Evolutionary conservation across 2,797 vertebrate genomes (phyloP), one percentile per base, ranked within the genome.

Genomic region (Enteromius treurensis): DNA sequence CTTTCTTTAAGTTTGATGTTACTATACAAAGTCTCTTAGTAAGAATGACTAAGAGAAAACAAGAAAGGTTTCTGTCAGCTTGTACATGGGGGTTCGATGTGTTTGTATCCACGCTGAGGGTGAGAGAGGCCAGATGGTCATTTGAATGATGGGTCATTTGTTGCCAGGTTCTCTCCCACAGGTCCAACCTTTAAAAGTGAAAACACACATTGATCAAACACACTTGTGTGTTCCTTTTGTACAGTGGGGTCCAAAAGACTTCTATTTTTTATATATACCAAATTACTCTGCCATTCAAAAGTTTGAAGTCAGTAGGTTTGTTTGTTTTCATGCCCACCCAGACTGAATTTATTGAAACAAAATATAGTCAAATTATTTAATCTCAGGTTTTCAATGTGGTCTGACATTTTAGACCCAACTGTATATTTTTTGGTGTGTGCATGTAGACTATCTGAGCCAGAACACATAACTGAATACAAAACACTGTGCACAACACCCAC

Each of bases 41-140:
- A 51, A 53, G 71, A 34, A 53, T 53, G 47, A 51, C 32, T 34
- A n/a, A 34, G 9, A 10, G 0, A 37, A 53, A 74, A 14, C 10
- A 53, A 53, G 49, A 53, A 74, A 34, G 49, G 71, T 75, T 47
- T 76, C 51, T 84, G 51, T 42, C 51, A 75, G 79, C 58, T 68
- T 76, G 62, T 34, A 58, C 65, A 60, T 8, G 3, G 70, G 15
- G 13, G n/a, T 9, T 65, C 2, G n/a, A 60, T 84, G 77, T 80
- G 69, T 74, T 62, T 45, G 49, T 75, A 75, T 73, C 62, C 78
- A 78, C 23, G 32, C 65, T 62, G 69, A 79, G 73, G 77, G 69
- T 79, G 62, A 79, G 84, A 79, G 81, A 71, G 73, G 70, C 87
- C 87, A 86, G 79, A 84, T 84, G 84, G 70, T 71, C 34, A 65